Conservation (phyloP, 1,140 invertebrate species). For the Zaprionus inermis region DNA sequence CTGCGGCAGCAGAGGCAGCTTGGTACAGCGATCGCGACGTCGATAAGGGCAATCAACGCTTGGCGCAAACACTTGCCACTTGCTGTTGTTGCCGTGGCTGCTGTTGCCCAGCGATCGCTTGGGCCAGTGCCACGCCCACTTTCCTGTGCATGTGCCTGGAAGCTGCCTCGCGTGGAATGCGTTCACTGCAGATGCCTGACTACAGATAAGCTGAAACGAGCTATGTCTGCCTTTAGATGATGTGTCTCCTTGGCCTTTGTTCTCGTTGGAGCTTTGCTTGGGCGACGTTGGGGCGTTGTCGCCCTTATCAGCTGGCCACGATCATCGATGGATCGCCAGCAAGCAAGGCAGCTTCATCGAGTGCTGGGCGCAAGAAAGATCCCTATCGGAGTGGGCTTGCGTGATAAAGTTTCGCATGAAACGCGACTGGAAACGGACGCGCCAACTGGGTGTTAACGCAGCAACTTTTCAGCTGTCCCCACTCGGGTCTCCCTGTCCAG, state of each 20-base stretch:
- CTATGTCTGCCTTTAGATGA: conserved; percentile 20
- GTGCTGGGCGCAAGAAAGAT: conserved; percentile 51
- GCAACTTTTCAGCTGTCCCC: conserved; percentile 76
- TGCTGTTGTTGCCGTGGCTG: conserved; percentile 22
- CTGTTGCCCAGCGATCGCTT: conserved; percentile 15
- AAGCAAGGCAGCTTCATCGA: background rate
- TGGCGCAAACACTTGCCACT: conserved; percentile 80
- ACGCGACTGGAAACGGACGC: conserved; percentile 25
- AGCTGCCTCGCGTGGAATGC: conserved; percentile 45
- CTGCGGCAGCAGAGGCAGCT: background rate
- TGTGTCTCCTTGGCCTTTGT: conserved; percentile 32
- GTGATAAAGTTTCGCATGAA: conserved; percentile 79
- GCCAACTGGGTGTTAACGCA: conserved; percentile 70
- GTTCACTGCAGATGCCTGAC: conserved; percentile 44
- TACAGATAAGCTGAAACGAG: conserved; percentile 58
- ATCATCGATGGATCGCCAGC: conserved; percentile 53
- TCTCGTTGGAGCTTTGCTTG: conserved; percentile 22
- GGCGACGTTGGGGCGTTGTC: conserved; percentile 52
- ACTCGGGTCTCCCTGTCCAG: too few species aligned
- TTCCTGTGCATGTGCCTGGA: conserved; percentile 37
- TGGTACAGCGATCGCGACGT: conserved; percentile 41
- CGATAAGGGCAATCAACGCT: conserved; percentile 80
- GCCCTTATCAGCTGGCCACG: conserved; percentile 44
- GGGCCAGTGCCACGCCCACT: conserved; percentile 22
- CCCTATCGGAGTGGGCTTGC: conserved; percentile 73